These are phyloP conservation scores for Noctilio leporinus DNA, from an alignment of 2,113 vertebrate species.

Conservation along the genomic window DNA sequence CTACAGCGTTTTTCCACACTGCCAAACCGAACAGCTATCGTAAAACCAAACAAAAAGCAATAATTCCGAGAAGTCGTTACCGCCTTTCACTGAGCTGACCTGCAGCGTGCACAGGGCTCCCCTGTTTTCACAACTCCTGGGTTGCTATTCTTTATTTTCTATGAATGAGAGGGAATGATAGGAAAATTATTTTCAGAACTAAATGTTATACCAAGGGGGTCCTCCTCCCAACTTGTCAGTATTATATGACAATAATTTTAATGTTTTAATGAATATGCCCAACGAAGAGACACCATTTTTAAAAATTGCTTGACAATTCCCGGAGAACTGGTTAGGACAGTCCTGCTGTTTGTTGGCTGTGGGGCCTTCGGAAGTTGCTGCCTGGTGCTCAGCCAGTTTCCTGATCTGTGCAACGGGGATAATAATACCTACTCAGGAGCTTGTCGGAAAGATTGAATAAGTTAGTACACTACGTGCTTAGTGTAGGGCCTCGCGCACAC, in stretches of 20 bases:
- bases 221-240: not conserved
- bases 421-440: not conserved
- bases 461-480: not conserved
- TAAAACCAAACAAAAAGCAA: constrained; percentile 24
- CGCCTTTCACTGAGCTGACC: not conserved
- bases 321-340: not conserved
- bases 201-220: not conserved
- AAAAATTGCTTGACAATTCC: not conserved
- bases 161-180: constrained; percentile 47
- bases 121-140: not conserved
- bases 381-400: not conserved
- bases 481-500: not conserved
- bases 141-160: not conserved
- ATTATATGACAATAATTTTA: not conserved
- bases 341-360: not conserved
- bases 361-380: not conserved
- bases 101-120: not conserved
- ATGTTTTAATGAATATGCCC: not conserved
- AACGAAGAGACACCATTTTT: not conserved
- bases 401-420: not conserved
- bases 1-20: not conserved
- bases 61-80: not conserved
- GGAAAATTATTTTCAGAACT: not conserved
- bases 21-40: constrained; percentile 22
- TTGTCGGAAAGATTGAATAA: not conserved